Evolutionary conservation across 2,888 invertebrate genomes (phyloP), one percentile per base, ranked within the genome.

Genomic region (Troilus luridus): DNA sequence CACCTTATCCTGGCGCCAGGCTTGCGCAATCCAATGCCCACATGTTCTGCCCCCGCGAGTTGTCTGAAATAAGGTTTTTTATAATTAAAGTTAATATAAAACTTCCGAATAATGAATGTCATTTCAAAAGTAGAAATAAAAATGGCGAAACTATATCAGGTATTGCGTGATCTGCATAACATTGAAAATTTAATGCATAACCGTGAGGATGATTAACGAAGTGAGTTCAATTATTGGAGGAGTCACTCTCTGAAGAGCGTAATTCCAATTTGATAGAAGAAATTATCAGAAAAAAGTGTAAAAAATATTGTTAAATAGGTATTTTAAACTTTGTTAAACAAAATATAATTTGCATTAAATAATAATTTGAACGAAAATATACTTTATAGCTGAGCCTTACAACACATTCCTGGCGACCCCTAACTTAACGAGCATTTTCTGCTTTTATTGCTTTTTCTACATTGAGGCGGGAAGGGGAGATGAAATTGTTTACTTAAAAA

Each of bases 1-100:
- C 85, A 85, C 56, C n/a, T 85, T 56, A n/a, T 56, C 56, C 56
- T 85, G 85, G 85, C 85, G 85, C 85, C 85, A 56, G 56, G 11
- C 81, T 85, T 56, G 85, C 58, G 85, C 85, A 85, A 85, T n/a
- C 6, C 85, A 56, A 41, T 56, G 56, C 85, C 85, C 56, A 85
- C 85, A n/a, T 58, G 56, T 56, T n/a, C 54, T 58, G 11, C 85
- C 85, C 85, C 56, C 85, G 85, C 56, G 56, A 85, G 56, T 58
- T 85, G 56, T 12, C n/a, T 85, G 56, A 58, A 58, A 54, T 56
- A 85, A 54, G 41, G 54, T 54, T 85, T 85, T 56, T 21, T 54
- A 3, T 56, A 85, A 85, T 85, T 27, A n/a, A n/a, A n/a, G 72
- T 72, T 41, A 72, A 72, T 17, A 17, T 72, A 72, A 27, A 27